Base-by-base conservation (phyloP, 2,888 invertebrate genomes). In the Papilio demoleus region DNA sequence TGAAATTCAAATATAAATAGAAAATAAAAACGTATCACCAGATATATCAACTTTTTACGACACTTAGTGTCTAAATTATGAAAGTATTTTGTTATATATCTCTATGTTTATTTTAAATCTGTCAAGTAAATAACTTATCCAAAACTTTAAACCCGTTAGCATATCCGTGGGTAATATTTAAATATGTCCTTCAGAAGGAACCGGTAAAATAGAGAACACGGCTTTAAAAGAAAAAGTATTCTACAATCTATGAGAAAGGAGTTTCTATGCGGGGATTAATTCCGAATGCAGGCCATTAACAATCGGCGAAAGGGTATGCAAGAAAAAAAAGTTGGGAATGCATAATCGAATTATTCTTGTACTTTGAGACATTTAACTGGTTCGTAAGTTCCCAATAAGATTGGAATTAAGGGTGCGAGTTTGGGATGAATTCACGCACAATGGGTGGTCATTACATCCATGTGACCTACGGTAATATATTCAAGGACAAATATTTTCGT, bases 121-220 rank as follows among this genome's bases (percentile, higher is more conserved):
- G 53, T 56, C 53, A 56, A 9, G 31, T 56, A 56, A 56, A 56
- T 70, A 62, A 70, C 56, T 71, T 73, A 72, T 31, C 71, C 72
- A 72, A 75, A 71, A 73, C 75, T 69, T 22, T 47, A 76, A 84
- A 84, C 84, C 81, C 73, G 85, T 84, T 84, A 73, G 67, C 71
- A 63, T 64, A 64, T 74, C 73, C 60, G 70, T 71, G 77, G 77
- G 78, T 75, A 77, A 69, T 64, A 72, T 72, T 74, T 72, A 73
- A 77, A 76, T 75, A 75, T 74, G 74, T 84, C 77, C 77, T 79
- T 81, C 77, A 73, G 67, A 75, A 42, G 38, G 45, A 75, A 85
- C 84, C 83, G 81, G 84, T 83, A 82, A 76, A 75, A 79, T 85
- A 87, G 85, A 82, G 72, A 76, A 79, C 73, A 75, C 77, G 79